Percentiles rank a stretch among this genome's conserved stretches.
Conservation (phyloP, 2,113 vertebrate genomes). For the Egretta garzetta region DNA sequence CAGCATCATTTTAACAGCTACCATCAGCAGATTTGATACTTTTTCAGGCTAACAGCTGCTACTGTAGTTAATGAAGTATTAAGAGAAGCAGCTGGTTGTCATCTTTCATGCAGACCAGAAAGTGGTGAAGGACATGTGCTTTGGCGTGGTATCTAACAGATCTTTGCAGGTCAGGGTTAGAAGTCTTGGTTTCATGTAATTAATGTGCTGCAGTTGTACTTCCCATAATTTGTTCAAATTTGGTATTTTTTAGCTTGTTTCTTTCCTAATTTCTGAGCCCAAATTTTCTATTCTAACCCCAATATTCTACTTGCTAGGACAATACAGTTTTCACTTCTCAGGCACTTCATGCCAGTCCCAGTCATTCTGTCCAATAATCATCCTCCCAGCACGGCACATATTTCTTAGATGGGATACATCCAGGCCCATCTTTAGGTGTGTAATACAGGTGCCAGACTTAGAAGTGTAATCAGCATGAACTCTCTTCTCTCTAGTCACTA, state of each 20-base stretch:
- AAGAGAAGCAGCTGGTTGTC: not conserved
- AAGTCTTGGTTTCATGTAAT: not conserved
- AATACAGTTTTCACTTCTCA: not conserved
- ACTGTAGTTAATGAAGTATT: not conserved
- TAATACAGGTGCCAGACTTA: not conserved
- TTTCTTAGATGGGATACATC: not conserved
- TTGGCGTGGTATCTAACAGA: not conserved
- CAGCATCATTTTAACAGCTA: not conserved
- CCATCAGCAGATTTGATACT: not conserved
- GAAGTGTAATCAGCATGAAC: not conserved
- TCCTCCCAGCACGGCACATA: not conserved
- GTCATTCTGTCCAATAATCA: not conserved
- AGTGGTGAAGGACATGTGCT: not conserved
- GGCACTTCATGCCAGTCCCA: not conserved
- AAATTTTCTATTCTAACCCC: not conserved
- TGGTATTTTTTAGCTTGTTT: not conserved
- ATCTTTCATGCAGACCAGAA: not conserved
- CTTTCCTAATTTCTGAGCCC: not conserved
- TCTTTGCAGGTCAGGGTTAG: not conserved
- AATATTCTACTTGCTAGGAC: not conserved
- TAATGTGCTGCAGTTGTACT: not conserved
- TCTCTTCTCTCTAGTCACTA: not conserved
- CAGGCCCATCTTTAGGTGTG: not conserved
- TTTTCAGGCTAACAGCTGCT: not conserved
- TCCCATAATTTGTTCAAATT: not conserved